phyloP scores from a whole-genome alignment of 2,113 vertebrate genomes.

The Tricholaema leucomelas region DNA sequence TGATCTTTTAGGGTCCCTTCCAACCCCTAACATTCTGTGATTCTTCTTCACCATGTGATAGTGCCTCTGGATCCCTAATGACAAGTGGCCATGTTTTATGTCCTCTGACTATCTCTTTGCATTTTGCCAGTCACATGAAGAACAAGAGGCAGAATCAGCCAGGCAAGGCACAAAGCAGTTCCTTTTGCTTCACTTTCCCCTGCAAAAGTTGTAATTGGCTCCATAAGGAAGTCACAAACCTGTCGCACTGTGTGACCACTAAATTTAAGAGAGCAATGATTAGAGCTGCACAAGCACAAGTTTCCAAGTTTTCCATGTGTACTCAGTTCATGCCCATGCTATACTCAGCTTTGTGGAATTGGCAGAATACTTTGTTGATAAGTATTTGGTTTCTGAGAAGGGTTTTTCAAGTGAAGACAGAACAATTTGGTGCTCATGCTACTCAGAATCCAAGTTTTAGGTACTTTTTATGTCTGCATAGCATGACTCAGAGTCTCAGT shows the following conservation, averaged over 20 bases:
- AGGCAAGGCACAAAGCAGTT: background rate
- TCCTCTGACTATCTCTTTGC: background rate
- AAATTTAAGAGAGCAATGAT: background rate
- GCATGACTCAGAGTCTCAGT: background rate
- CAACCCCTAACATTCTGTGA: too few species aligned
- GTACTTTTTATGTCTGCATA: background rate
- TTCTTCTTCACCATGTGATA: too few species aligned
- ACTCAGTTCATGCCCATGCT: background rate
- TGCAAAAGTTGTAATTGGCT: background rate
- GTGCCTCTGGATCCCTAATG: too few species aligned
- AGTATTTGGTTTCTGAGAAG: background rate
- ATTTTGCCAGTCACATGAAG: background rate
- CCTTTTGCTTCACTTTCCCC: background rate
- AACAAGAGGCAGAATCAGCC: background rate
- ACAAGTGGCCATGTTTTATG: background rate
- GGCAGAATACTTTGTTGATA: background rate
- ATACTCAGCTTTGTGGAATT: background rate
- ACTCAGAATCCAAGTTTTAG: background rate
- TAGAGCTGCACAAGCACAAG: background rate
- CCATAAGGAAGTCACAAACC: background rate
- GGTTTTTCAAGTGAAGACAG: background rate
- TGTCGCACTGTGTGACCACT: background rate
- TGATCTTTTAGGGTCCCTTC: too few species aligned
- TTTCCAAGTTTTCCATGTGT: background rate
- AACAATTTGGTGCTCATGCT: background rate